These are phyloP conservation scores for Leucopternis melanops DNA, from an alignment of 2,113 vertebrate species.

Conservation along the genomic window DNA sequence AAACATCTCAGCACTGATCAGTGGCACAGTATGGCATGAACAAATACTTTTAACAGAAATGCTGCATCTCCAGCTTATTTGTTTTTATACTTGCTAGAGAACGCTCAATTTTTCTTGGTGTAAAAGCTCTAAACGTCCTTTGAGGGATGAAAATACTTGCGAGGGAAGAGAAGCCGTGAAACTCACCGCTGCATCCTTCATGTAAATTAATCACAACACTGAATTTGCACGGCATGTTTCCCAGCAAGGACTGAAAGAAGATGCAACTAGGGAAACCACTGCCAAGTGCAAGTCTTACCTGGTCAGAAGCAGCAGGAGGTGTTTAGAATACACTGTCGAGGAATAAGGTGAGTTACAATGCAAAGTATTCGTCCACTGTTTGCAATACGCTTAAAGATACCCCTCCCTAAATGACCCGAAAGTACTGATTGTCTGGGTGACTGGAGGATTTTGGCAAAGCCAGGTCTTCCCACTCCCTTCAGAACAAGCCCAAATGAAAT, in stretches of 20 bases:
- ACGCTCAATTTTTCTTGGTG: neutral
- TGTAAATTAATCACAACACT: neutral
- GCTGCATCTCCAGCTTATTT: neutral
- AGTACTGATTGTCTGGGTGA: neutral
- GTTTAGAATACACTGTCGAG: neutral
- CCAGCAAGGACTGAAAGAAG: neutral
- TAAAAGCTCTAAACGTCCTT: neutral
- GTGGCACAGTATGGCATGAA: neutral
- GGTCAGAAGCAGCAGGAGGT: neutral
- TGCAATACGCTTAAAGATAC: neutral
- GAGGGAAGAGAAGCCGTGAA: neutral
- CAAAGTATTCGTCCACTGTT: neutral
- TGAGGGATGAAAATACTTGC: neutral
- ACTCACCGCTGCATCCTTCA: neutral
- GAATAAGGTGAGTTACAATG: neutral
- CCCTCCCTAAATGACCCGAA: neutral
- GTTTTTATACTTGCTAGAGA: neutral
- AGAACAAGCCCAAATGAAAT: neutral
- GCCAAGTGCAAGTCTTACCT: neutral
- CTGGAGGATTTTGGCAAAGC: neutral
- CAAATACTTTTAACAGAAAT: neutral
- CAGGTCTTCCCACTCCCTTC: neutral
- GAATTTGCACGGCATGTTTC: neutral
- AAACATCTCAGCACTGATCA: neutral
- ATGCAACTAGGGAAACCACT: neutral